Base-by-base conservation (phyloP, 2,113 vertebrate genomes). In the Leptosomus discolor region DNA sequence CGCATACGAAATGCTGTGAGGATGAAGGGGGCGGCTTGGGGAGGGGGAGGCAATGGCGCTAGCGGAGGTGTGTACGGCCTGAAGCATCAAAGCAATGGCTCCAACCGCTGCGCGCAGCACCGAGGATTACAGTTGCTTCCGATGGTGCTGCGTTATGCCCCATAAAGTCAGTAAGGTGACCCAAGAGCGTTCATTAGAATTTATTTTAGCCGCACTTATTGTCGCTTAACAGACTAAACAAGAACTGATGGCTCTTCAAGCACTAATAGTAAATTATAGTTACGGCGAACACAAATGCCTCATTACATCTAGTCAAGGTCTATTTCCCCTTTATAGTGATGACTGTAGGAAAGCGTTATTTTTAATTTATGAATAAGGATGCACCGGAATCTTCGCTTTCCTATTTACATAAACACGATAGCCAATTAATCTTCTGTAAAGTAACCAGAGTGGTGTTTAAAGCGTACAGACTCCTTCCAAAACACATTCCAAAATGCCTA, bases 301-400 rank as follows among this genome's bases (percentile, higher is more conserved):
- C 98, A 96, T 98, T 98, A 97, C 88, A 46, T 75, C 92, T 45
- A 94, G 98, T 97, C 97, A 98, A 95, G 97, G 84, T 94, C 97
- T 97, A 70, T 97, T 98, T 98, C 96, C 91, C 84, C 82, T 90
- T 95, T 91, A 91, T 21, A 65, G 95, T 20, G 8, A 53, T 83
- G 96, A 95, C 95, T 90, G 86, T 78, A 91, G 43, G 85, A 93
- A 94, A 96, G 70, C 61, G 37, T 92, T 95, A 96, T 46, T 92
- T 96, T 96, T 96, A 97, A 98, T 98, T 97, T 97, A 96, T 71
- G 91, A 92, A 92, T 91, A 83, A 85, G 89, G 95, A 85, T 93
- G 91, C 87, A 65, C 29, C 5, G 65, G 67, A 96, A 93, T 92
- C 95, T 91, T 83, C 20, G 4, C 70, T 90, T 46, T 82, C 54